Evolutionary conservation across 1,140 invertebrate species (phyloP).

Genomic region (Plutomurus gul): DNA sequence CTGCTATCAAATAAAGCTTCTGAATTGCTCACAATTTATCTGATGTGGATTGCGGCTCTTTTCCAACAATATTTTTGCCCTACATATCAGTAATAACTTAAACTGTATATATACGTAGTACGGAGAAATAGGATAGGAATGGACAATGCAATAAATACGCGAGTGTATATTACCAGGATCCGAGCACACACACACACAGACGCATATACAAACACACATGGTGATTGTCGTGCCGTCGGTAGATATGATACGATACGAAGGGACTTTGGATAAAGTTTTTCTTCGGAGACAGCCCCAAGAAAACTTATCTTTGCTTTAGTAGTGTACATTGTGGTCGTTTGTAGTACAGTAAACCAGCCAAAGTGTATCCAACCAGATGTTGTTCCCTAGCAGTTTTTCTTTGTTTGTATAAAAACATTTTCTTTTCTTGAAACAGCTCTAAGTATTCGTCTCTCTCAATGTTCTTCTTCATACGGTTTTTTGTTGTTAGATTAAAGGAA

Average conservation of each 20-base stretch:
- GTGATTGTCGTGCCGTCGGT: too few relatives aligned
- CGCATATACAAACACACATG: too few relatives aligned
- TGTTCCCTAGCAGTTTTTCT: background rate
- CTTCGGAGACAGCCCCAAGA: background rate
- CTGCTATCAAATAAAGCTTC: slow-evolving; percentile 10
- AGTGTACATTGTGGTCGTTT: background rate
- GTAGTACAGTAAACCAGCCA: background rate
- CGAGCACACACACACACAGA: too few relatives aligned
- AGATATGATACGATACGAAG: background rate
- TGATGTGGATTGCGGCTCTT: background rate
- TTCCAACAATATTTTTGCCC: background rate
- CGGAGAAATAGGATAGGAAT: background rate
- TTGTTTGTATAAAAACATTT: background rate
- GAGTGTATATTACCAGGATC: too few relatives aligned
- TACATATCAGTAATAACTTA: background rate
- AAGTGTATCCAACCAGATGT: background rate
- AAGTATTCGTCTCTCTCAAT: too few relatives aligned
- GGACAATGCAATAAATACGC: background rate
- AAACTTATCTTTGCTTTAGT: background rate
- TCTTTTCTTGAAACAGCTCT: too few relatives aligned
- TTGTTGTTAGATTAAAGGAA: too few relatives aligned
- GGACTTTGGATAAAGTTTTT: background rate
- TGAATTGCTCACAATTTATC: background rate
- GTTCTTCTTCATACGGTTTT: too few relatives aligned
- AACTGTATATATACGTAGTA: too few relatives aligned